Conservation (phyloP, 2,797 vertebrate genomes). For the Botia almorhae region DNA sequence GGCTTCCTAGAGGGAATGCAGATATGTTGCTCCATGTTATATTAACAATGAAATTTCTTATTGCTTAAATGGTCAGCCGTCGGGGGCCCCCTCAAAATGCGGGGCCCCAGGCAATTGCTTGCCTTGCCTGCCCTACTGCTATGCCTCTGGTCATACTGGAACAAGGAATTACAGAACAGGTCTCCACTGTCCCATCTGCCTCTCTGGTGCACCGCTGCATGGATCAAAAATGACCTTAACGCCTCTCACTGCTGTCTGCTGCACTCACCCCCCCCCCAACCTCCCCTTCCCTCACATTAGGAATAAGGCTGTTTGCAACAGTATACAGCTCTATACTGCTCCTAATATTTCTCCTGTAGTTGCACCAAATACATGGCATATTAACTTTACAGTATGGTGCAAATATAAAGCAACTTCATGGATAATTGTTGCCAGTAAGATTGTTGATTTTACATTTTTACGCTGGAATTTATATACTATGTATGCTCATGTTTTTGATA, state of each 20-base stretch:
- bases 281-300: neutral
- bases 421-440: neutral
- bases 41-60: too few relatives aligned
- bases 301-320: neutral
- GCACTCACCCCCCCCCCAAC: neutral
- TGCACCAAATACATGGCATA: neutral
- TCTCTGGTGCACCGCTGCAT: conserved; percentile 32
- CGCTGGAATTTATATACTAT: too few relatives aligned
- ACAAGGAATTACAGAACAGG: conserved; percentile 31
- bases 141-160: conserved; percentile 15
- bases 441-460: neutral
- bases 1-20: too few relatives aligned
- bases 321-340: neutral
- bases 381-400: neutral
- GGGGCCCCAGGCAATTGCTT: too few relatives aligned
- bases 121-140: too few relatives aligned
- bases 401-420: neutral
- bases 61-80: too few relatives aligned
- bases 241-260: conserved; percentile 19
- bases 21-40: too few relatives aligned
- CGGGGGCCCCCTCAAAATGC: too few relatives aligned
- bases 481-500: too few relatives aligned
- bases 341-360: neutral
- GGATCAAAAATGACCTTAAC: conserved; percentile 43
- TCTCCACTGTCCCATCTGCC: conserved; percentile 43